These are phyloP conservation scores for Agrochola macilenta DNA, from an alignment of 2,888 invertebrate genomes.

Conservation along the genomic window DNA sequence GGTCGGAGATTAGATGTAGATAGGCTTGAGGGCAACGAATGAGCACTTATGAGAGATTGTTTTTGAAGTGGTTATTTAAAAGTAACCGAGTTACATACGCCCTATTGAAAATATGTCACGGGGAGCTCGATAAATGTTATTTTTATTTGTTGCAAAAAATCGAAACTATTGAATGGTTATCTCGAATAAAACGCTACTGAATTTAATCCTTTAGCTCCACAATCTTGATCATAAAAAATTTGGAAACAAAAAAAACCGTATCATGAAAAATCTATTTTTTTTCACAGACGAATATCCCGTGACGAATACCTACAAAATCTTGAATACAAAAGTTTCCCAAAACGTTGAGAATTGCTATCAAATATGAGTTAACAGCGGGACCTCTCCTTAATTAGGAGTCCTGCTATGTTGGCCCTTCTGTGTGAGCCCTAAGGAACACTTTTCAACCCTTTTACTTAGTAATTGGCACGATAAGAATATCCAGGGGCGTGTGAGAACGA, in stretches of 20 bases:
- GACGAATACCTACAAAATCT: conserved; percentile 1
- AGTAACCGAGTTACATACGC: conserved; percentile 74
- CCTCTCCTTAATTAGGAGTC: conserved; percentile 88
- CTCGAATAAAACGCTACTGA: background rate
- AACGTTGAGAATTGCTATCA: conserved; percentile 54
- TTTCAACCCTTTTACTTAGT: conserved; percentile 81
- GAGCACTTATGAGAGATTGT: conserved; percentile 81
- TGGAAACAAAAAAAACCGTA: conserved; percentile 4
- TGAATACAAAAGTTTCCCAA: conserved; percentile 38
- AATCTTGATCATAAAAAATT: conserved; percentile 35
- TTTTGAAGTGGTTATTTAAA: conserved; percentile 83
- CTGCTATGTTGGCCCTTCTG: conserved; percentile 87
- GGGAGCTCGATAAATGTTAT: conserved; percentile 23
- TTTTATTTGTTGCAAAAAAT: conserved; percentile 27
- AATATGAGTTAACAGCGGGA: conserved; percentile 79
- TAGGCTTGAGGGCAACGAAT: conserved; percentile 69
- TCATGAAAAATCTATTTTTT: conserved; percentile 32
- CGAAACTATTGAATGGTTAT: background rate
- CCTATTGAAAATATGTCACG: conserved; percentile 56
- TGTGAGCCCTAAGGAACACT: conserved; percentile 78
- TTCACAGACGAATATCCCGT: conserved; percentile 30
- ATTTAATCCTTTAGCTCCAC: conserved; percentile 8
- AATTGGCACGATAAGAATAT: conserved; percentile 90
- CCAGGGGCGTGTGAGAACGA: conserved; percentile 86
- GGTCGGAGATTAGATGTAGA: conserved; percentile 74